phyloP scores from a whole-genome alignment of 1,140 invertebrate genomes.

The Mizuhopecten yessoensis region DNA sequence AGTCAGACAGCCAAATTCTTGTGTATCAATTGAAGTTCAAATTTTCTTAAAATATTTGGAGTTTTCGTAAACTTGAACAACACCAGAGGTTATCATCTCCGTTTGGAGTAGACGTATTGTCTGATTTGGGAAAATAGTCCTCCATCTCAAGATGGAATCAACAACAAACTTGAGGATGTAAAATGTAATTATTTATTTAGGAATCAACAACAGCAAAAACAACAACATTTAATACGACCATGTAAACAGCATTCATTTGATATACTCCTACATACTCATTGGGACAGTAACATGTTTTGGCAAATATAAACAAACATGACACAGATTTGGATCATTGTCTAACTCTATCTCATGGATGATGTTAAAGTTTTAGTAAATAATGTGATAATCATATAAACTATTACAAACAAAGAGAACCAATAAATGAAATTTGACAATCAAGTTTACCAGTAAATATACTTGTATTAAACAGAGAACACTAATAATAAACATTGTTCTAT shows the following conservation, averaged over 20 bases:
- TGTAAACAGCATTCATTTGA: slow-evolving; percentile 16
- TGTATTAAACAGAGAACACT: neutral
- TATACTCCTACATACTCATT: neutral
- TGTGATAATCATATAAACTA: neutral
- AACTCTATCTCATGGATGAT: neutral
- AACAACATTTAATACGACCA: neutral
- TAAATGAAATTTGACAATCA: neutral
- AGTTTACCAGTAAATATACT: no score
- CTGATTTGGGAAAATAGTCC: no score
- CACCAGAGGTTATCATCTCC: no score
- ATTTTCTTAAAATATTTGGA: no score
- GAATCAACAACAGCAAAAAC: no score
- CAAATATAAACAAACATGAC: neutral
- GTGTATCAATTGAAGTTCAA: no score
- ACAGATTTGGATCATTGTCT: neutral
- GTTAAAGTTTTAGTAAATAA: no score
- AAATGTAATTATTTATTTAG: neutral
- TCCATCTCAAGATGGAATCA: neutral
- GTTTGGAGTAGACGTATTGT: no score
- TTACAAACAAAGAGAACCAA: neutral
- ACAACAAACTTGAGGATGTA: neutral
- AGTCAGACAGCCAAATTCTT: no score
- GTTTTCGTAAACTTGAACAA: no score
- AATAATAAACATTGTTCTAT: no score
- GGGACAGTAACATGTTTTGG: neutral